Evolutionary conservation across 2,888 invertebrate genomes (phyloP).

Genomic region (Rhagium mordax): DNA sequence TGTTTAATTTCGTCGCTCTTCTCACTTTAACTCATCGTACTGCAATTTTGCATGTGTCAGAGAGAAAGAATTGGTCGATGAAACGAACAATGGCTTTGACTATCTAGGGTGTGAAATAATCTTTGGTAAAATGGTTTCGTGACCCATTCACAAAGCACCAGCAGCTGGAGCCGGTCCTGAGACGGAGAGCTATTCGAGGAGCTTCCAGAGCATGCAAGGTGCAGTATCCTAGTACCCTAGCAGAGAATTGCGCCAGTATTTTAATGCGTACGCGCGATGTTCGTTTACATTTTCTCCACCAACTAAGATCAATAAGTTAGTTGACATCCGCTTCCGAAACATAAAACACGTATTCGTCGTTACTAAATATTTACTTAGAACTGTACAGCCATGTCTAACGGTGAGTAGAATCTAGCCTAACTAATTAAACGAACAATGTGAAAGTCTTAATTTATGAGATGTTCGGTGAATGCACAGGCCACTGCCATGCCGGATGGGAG

Average conservation of each 20-base stretch:
- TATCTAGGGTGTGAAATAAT: too few relatives aligned
- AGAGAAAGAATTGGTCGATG: too few relatives aligned
- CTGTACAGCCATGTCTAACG: conserved; percentile 39
- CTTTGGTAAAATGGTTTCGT: not conserved
- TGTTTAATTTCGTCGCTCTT: too few relatives aligned
- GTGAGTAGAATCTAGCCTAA: conserved; percentile 29
- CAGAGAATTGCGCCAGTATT: conserved; percentile 41
- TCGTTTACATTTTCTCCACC: conserved; percentile 3
- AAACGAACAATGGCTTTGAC: too few relatives aligned
- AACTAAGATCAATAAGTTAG: conserved; percentile 36
- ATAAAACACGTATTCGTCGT: conserved; percentile 8
- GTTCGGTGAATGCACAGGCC: not conserved
- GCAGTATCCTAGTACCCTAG: conserved; percentile 29
- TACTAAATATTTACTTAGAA: conserved; percentile 4
- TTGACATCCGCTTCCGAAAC: conserved; percentile 39
- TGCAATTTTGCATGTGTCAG: too few relatives aligned
- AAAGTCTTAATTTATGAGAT: not conserved
- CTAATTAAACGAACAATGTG: not conserved
- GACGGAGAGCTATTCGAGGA: not conserved
- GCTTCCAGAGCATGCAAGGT: conserved; percentile 4
- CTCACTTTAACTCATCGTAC: too few relatives aligned
- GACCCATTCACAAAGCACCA: not conserved
- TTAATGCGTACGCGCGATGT: conserved; percentile 40
- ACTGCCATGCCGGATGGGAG: not conserved
- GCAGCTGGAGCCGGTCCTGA: conserved; percentile 13